These are phyloP conservation scores for Benitochromis conjunctus DNA, from an alignment of 2,113 vertebrate genomes.

Conservation along the genomic window DNA sequence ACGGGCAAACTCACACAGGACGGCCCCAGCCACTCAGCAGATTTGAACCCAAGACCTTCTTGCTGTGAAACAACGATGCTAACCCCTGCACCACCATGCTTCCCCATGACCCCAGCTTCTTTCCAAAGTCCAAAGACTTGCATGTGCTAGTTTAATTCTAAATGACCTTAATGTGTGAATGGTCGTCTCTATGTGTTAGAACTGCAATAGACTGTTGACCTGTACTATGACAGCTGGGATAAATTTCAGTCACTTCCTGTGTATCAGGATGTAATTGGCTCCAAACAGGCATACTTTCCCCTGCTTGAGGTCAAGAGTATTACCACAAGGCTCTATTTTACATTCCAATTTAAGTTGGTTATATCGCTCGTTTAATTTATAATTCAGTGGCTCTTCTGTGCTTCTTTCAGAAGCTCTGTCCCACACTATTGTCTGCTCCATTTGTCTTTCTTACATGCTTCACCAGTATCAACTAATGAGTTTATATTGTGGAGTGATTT, in stretches of 20 bases:
- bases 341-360: background rate
- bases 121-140: too few relatives aligned
- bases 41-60: background rate
- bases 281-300: background rate
- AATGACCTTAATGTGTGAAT: background rate
- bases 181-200: background rate
- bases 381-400: background rate
- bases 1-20: background rate
- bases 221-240: background rate
- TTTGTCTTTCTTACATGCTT: constrained; percentile 18
- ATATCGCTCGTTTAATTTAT: background rate
- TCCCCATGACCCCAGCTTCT: background rate
- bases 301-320: background rate
- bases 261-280: background rate
- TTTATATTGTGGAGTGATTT: constrained; percentile 17
- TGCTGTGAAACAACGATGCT: background rate
- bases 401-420: background rate
- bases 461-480: constrained; percentile 6
- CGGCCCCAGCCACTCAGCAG: background rate
- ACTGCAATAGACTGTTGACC: background rate
- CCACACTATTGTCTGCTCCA: background rate
- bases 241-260: background rate
- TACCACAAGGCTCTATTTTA: background rate
- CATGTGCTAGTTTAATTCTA: background rate
- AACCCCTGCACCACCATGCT: background rate